A percentile compares a stretch with the other conserved stretches of the same genome.
Evolutionary conservation across 2,113 vertebrate species (phyloP).

Genomic region (Siniperca knerii): DNA sequence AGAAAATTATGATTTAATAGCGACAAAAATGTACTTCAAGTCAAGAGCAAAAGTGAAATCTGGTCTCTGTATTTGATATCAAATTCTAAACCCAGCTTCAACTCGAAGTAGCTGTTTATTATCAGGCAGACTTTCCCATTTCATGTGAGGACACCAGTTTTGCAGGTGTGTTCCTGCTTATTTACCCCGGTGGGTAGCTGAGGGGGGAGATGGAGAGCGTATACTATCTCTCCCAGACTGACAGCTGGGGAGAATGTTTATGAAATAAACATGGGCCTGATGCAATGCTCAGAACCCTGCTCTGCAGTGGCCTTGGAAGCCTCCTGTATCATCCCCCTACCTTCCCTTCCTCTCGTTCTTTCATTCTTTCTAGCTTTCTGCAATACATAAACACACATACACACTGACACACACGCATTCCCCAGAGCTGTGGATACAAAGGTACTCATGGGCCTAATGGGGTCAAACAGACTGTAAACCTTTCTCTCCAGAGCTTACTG

Average conservation of each 20-base stretch:
- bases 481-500: slow-evolving; percentile 51
- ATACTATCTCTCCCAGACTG: slow-evolving; percentile 69
- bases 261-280: slow-evolving; percentile 85
- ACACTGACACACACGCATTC: slow-evolving; percentile 45
- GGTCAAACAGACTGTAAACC: slow-evolving; percentile 78
- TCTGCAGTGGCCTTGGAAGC: slow-evolving; percentile 76
- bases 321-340: slow-evolving; percentile 56
- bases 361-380: slow-evolving; percentile 58
- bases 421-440: slow-evolving; percentile 72
- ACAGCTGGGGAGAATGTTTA: slow-evolving; percentile 80
- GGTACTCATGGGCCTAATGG: slow-evolving; percentile 77
- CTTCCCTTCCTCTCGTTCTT: slow-evolving; percentile 47
- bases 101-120: slow-evolving; percentile 49
- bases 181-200: slow-evolving; percentile 71
- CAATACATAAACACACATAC: slow-evolving; percentile 50
- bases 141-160: slow-evolving; percentile 61
- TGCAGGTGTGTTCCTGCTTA: slow-evolving; percentile 73
- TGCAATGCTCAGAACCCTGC: slow-evolving; percentile 75
- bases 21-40: not conserved
- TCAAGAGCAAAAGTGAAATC: not conserved
- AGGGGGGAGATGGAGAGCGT: slow-evolving; percentile 41
- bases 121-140: slow-evolving; percentile 41
- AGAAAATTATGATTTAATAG: slow-evolving; percentile 3
- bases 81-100: slow-evolving; percentile 22
- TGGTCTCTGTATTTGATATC: slow-evolving; percentile 19